These are phyloP conservation scores for Botia almorhae DNA, from an alignment of 2,797 vertebrate species.

Conservation along the genomic window DNA sequence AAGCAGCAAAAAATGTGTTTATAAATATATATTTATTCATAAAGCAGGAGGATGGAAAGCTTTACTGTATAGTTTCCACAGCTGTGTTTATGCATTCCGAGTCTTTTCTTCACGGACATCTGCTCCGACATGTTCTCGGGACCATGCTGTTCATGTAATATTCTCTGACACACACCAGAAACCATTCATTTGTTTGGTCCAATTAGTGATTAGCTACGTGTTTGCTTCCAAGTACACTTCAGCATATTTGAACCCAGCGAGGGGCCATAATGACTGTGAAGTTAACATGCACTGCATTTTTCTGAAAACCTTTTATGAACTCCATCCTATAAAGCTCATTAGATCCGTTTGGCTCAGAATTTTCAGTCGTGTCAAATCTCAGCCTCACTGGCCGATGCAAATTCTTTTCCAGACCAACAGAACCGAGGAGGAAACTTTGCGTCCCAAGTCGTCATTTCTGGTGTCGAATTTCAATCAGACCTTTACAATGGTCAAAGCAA, in stretches of 20 bases:
- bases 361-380: neutral
- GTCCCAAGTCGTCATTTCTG: slow-evolving; percentile 19
- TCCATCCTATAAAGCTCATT: no score
- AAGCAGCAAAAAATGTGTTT: slow-evolving; percentile 40
- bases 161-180: neutral
- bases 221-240: neutral
- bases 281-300: slow-evolving; percentile 9
- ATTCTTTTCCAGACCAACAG: neutral
- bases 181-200: neutral
- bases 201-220: neutral
- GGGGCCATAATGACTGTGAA: slow-evolving; percentile 5
- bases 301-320: neutral
- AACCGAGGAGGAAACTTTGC: neutral
- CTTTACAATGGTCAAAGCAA: slow-evolving; percentile 21
- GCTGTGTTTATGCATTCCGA: slow-evolving; percentile 35
- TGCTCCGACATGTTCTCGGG: slow-evolving; percentile 8
- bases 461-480: slow-evolving; percentile 13
- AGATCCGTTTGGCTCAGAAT: neutral
- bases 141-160: neutral
- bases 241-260: neutral
- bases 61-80: slow-evolving; percentile 59
- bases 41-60: slow-evolving; percentile 33
- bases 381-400: neutral
- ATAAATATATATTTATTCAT: slow-evolving; percentile 29
- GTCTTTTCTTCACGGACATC: slow-evolving; percentile 15